Base-by-base conservation (phyloP, 2,113 vertebrate genomes). In the Rhizomys pruinosus region DNA sequence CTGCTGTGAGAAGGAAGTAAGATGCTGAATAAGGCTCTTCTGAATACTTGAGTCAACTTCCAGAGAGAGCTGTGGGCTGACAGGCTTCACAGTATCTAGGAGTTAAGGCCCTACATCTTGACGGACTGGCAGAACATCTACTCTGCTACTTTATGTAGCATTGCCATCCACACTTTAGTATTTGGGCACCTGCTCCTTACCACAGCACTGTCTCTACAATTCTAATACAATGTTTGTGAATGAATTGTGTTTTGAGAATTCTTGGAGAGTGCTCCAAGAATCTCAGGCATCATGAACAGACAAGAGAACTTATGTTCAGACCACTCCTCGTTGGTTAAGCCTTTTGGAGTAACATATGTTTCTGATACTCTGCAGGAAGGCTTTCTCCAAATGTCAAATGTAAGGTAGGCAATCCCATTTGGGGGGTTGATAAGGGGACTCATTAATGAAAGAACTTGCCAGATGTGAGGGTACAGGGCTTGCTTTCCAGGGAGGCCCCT, bases 361-460 rank as follows among this genome's bases (percentile, higher is more conserved):
- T 12, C 0, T 7, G 39, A 63, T 12, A 82, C 3, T 19, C 37
- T 61, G 0, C 19, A 61, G 32, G 29, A 3, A 37, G 3, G 79
- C 4, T 13, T 90, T 68, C 52, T 80, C 47, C 12, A 66, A 80
- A 32, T 17, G 22, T 11, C 42, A 13, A 76, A 7, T 32, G n/a
- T 69, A 17, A 32, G 34, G 17, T 23, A n/a, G n/a, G n/a, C n/a
- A n/a, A n/a, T n/a, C n/a, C n/a, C n/a, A n/a, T n/a, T n/a, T n/a
- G n/a, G n/a, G n/a, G n/a, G n/a, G n/a, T n/a, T n/a, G 32, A 12
- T 4, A 2, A 29, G 44, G 8, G 25, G 16, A 37, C 7, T 82
- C 57, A n/a, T 47, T 32, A n/a, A 32, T 55, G n/a, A 89, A 77
- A 85, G 5, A 23, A 5, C 19, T 52, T 66, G 27, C n/a, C 52